Conservation (phyloP, 1,140 invertebrate genomes). For the Araneus ventricosus region DNA sequence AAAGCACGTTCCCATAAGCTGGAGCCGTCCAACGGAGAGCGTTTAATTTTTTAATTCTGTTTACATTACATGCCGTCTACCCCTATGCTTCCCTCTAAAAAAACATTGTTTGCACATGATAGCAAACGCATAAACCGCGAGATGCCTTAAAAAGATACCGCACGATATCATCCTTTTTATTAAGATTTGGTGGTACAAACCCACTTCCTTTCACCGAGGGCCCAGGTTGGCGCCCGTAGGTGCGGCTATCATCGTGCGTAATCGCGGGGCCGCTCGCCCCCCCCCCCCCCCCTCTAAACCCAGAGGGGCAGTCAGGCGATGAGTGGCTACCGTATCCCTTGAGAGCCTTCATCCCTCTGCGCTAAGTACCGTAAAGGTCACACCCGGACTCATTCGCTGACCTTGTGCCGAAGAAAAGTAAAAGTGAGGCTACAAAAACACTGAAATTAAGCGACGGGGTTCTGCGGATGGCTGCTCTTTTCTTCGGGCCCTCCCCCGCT, state of each 20-base stretch:
- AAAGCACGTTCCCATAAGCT: no score
- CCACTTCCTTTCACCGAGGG: background rate
- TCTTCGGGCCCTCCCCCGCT: background rate
- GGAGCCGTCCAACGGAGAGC: no score
- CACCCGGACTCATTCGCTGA: slow-evolving; percentile 33
- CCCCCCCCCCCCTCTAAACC: background rate
- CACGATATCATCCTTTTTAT: background rate
- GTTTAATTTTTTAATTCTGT: no score
- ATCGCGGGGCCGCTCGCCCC: background rate
- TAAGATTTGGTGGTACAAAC: background rate
- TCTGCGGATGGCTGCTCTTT: slow-evolving; percentile 20
- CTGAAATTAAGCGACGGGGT: slow-evolving; percentile 12
- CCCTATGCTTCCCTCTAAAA: no score
- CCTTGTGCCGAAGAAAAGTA: slow-evolving; percentile 47
- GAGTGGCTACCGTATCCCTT: slow-evolving; percentile 28
- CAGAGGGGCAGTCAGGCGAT: slow-evolving; percentile 5
- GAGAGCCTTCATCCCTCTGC: background rate
- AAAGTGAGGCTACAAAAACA: background rate
- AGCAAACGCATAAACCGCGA: no score
- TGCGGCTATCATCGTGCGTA: slow-evolving; percentile 11
- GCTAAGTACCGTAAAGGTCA: slow-evolving; percentile 67
- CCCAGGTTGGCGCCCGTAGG: slow-evolving; percentile 5
- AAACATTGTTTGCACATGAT: no score
- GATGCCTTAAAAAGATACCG: background rate
- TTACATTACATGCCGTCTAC: no score